Base-by-base conservation (phyloP, 2,797 vertebrate species). In the Todus mexicanus region DNA sequence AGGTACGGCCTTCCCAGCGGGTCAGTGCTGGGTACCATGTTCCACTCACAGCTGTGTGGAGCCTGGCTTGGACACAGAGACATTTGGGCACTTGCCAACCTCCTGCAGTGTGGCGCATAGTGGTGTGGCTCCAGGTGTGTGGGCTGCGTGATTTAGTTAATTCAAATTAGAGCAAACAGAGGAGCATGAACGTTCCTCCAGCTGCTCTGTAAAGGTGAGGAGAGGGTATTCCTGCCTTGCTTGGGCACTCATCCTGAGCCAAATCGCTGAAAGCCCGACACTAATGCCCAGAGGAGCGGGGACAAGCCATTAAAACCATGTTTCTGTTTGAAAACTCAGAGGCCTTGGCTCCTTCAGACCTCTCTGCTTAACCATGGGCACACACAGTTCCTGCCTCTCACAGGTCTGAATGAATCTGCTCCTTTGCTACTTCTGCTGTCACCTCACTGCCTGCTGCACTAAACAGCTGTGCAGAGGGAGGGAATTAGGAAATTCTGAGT, bases 91-190 rank as follows among this genome's bases (percentile, higher is more conserved):
- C 38, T 13, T 21, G 48, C 16, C 76, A 50, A 4, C 11, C 43
- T 54, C 31, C 51, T 0, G 1, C 7, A 4, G 11, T 5, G 38
- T 37, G 23, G 53, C 6, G 7, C 2, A 1, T 0, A 0, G 15
- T 6, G 38, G 33, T 20, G 25, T 19, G 33, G 40, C 43, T 70
- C 23, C 6, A 47, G 33, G n/a, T 2, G 3, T 27, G 43, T 33
- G 56, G 37, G 53, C 13, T 64, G 56, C 5, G 29, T 12, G 25
- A 23, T 57, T n/a, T 12, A 38, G 6, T 23, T 59, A 66, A 61
- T 37, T 45, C 18, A 40, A 53, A 26, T 42, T 35, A 33, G 38
- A 86, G 50, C 60, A 42, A 70, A 63, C 13, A 33, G 1, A 8
- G 17, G 21, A 70, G 12, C 2, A 0, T 4, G 25, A 42, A 16